Conservation (phyloP, 2,888 invertebrate species). For the Drosophila flavopinicola region DNA sequence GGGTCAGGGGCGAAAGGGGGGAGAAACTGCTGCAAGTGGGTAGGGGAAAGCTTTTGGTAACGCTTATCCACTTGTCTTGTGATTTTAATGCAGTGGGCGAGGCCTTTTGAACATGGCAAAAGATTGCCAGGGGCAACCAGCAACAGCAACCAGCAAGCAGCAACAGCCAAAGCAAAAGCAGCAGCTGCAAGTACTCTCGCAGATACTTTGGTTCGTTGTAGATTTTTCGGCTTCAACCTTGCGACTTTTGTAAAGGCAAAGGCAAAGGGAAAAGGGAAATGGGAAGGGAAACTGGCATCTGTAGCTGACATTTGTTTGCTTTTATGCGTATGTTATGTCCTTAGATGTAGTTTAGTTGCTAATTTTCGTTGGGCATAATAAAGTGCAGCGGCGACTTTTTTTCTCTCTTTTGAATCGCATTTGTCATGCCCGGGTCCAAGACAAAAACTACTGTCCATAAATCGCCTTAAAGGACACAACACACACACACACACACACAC, state of each 20-base stretch:
- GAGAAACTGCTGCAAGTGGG: not conserved
- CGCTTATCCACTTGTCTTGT: conserved; percentile 79
- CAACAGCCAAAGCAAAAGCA: conserved; percentile 47
- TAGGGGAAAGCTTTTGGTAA: conserved; percentile 63
- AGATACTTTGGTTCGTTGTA: conserved; percentile 60
- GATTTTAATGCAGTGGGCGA: conserved; percentile 76
- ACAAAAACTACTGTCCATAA: conserved; percentile 63
- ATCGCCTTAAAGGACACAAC: conserved; percentile 63
- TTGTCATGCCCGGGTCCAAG: conserved; percentile 57
- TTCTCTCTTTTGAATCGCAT: conserved; percentile 37
- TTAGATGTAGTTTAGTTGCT: conserved; percentile 47
- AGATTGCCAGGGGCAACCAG: conserved; percentile 74
- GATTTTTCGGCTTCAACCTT: conserved; percentile 39
- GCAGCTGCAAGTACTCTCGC: conserved; percentile 61
- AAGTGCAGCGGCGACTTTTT: conserved; percentile 61
- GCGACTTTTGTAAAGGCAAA: conserved; percentile 3
- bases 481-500: conserved; percentile 8
- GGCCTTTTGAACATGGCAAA: conserved; percentile 62
- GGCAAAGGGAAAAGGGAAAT: too few relatives aligned
- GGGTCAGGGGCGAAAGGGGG: conserved; percentile 2
- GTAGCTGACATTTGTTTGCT: conserved; percentile 75
- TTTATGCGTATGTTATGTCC: conserved; percentile 63
- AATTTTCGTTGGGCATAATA: conserved; percentile 67
- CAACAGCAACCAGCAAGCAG: too few relatives aligned
- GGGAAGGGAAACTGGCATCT: conserved; percentile 41